Evolutionary conservation across 2,113 vertebrate species (phyloP).

Genomic region (Lampris incognitus): DNA sequence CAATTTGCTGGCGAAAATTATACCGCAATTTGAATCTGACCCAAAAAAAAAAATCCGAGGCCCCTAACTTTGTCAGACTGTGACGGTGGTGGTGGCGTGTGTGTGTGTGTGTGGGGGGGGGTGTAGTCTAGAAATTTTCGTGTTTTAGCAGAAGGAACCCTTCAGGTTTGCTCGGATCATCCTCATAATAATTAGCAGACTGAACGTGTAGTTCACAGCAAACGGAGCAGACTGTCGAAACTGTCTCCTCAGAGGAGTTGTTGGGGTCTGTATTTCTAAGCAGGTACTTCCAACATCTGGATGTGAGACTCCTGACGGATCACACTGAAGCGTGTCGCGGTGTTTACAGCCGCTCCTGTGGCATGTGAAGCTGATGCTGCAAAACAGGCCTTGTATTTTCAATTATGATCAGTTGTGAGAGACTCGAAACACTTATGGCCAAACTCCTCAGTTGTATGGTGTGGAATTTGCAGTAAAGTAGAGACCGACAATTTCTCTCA

Average conservation of each 20-base stretch:
- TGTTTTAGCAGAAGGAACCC: conserved; percentile 20
- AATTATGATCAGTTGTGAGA: no score
- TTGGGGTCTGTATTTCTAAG: conserved; percentile 49
- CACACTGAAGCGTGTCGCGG: conserved; percentile 53
- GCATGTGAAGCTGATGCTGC: no score
- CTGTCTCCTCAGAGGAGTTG: conserved; percentile 32
- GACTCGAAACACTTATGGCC: no score
- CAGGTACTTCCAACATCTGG: conserved; percentile 58
- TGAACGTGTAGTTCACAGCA: conserved; percentile 41
- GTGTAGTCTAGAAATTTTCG: conserved; percentile 24
- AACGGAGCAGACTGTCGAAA: conserved; percentile 50
- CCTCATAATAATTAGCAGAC: conserved; percentile 43
- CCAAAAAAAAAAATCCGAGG: background rate
- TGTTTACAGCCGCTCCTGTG: conserved; percentile 32
- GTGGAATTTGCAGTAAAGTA: no score
- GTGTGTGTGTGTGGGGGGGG: no score
- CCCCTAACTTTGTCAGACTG: background rate
- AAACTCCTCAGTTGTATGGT: no score
- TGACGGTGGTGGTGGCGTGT: no score
- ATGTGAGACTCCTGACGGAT: conserved; percentile 42
- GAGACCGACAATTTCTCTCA: no score
- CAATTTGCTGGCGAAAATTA: conserved; percentile 12
- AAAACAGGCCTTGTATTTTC: no score
- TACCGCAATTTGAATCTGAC: background rate
- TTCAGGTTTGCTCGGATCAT: conserved; percentile 29